phyloP scores from a whole-genome alignment of 2,797 vertebrate genomes.

The Pseudochirops corinnae region DNA sequence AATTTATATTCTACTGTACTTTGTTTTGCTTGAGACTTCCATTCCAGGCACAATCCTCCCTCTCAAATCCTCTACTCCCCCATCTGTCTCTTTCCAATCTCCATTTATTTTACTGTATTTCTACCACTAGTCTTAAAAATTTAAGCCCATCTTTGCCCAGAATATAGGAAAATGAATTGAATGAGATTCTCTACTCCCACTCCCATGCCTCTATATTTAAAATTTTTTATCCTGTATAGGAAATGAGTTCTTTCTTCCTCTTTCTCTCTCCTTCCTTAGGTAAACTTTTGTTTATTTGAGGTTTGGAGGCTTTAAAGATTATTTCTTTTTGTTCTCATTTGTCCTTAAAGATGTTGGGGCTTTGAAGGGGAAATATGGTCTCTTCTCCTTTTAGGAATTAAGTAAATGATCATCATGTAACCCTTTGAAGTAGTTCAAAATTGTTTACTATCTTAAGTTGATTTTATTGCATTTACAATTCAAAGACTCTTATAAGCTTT shows the following conservation, averaged over 20 bases:
- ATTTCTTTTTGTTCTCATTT: too few species aligned
- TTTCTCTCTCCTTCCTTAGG: too few species aligned
- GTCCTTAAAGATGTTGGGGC: too few species aligned
- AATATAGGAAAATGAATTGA: not conserved
- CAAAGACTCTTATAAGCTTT: not conserved
- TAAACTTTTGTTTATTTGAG: too few species aligned
- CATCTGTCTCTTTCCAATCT: not conserved
- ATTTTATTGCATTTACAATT: not conserved
- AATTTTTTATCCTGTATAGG: too few species aligned
- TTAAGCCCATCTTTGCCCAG: not conserved
- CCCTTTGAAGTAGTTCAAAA: not conserved
- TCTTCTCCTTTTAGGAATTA: too few species aligned
- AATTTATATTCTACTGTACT: not conserved
- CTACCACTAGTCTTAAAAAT: not conserved
- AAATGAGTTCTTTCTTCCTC: too few species aligned
- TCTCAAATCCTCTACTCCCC: not conserved
- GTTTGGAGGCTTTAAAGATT: too few species aligned
- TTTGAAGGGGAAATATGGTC: too few species aligned
- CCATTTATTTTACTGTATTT: not conserved
- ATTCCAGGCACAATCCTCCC: not conserved
- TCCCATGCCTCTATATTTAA: not conserved
- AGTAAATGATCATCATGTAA: too few species aligned
- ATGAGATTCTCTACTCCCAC: not conserved
- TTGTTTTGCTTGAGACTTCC: not conserved
- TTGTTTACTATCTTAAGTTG: not conserved